A percentile compares a stretch with the other conserved stretches of the same genome.
Conservation (phyloP, 2,113 vertebrate species). For the Uria aalge region DNA sequence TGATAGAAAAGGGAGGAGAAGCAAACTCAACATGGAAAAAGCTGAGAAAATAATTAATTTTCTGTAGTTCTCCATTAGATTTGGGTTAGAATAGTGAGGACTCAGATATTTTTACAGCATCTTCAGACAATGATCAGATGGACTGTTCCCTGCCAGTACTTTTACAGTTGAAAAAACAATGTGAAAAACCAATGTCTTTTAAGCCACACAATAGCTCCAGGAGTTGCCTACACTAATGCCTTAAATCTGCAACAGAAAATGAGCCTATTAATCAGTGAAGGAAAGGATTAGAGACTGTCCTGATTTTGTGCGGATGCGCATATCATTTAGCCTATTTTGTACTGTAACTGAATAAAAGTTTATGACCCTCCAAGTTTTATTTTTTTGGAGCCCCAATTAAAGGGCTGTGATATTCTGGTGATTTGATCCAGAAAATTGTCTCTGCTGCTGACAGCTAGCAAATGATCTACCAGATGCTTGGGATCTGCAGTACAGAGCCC, state of each 20-base stretch:
- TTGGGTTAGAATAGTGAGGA: background rate
- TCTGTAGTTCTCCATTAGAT: rapidly evolving
- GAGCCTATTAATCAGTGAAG: background rate
- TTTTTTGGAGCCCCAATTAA: background rate
- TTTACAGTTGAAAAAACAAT: background rate
- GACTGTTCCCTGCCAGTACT: background rate
- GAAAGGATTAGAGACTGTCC: background rate
- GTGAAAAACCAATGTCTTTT: background rate
- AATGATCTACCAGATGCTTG: conserved; percentile 42
- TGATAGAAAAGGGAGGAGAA: background rate
- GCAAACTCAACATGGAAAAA: background rate
- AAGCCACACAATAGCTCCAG: background rate
- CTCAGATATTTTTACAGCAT: background rate
- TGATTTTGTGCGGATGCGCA: background rate
- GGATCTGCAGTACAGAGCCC: background rate
- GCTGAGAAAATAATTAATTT: background rate
- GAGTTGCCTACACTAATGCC: background rate
- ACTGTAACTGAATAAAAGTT: background rate
- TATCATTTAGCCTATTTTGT: background rate
- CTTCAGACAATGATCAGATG: background rate
- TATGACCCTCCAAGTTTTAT: background rate
- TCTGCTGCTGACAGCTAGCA: background rate
- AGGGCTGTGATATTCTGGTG: background rate
- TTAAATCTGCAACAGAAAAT: background rate
- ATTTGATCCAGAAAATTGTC: background rate